Conservation (phyloP, 2,113 vertebrate species). For the Illadopsis cleaveri region DNA sequence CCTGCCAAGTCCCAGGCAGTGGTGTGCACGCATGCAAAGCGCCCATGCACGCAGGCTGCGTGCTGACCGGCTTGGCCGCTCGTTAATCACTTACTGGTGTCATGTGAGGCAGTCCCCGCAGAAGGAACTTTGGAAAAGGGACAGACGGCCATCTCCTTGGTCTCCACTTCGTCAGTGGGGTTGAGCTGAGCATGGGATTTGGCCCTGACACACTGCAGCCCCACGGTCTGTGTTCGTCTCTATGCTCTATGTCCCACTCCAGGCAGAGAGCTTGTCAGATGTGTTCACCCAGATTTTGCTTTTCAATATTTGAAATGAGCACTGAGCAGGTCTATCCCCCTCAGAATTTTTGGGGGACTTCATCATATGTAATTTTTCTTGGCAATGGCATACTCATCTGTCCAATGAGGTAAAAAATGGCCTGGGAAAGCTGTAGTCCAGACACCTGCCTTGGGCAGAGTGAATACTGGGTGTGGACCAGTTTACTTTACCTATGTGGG, state of each 20-base stretch:
- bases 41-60: conserved; percentile 33
- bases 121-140: background rate
- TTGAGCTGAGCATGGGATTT: background rate
- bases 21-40: background rate
- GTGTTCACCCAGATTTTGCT: background rate
- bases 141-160: background rate
- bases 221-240: fast-evolving
- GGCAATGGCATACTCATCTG: fast-evolving
- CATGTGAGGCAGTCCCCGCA: background rate
- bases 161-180: background rate
- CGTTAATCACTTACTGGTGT: background rate
- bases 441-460: background rate
- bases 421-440: background rate
- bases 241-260: fast-evolving
- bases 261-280: background rate
- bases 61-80: background rate
- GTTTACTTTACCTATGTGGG: background rate
- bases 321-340: background rate
- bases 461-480: background rate
- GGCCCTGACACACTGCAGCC: background rate
- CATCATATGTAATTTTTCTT: background rate
- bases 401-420: background rate
- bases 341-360: background rate
- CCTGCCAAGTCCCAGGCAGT: background rate
- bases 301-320: background rate